phyloP scores from a whole-genome alignment of 2,797 vertebrate species.

The Muscicapa striata region DNA sequence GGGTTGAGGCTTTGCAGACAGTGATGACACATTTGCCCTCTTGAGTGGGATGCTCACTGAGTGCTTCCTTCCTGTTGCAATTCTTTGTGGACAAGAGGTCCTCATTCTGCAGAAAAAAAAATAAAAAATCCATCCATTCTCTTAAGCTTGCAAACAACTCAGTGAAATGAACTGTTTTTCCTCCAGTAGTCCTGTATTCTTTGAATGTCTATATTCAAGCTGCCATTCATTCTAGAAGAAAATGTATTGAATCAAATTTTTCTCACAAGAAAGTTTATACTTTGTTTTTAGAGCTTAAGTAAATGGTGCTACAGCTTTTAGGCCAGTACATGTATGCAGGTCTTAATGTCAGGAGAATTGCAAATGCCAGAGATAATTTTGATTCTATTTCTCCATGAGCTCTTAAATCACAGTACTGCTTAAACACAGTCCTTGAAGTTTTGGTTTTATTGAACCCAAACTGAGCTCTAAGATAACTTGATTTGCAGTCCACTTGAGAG shows the following conservation, averaged over 20 bases:
- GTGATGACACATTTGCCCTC: background rate
- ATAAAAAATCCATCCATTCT: background rate
- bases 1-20: background rate
- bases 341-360: background rate
- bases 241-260: background rate
- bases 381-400: background rate
- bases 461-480: background rate
- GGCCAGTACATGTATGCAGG: background rate
- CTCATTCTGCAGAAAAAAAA: background rate
- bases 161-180: background rate
- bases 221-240: background rate
- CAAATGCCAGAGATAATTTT: background rate
- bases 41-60: background rate
- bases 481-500: background rate
- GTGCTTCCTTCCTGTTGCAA: background rate
- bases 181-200: background rate
- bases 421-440: slow-evolving; percentile 18
- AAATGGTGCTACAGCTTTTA: background rate
- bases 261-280: background rate
- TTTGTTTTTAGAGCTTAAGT: background rate
- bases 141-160: background rate
- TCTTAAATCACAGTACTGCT: background rate
- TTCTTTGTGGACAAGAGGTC: background rate
- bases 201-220: background rate
- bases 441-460: background rate